A percentile compares a stretch with the other conserved stretches of the same genome.
These are phyloP conservation scores for Corythaixoides concolor DNA, from an alignment of 2,113 vertebrate species.

Conservation along the genomic window DNA sequence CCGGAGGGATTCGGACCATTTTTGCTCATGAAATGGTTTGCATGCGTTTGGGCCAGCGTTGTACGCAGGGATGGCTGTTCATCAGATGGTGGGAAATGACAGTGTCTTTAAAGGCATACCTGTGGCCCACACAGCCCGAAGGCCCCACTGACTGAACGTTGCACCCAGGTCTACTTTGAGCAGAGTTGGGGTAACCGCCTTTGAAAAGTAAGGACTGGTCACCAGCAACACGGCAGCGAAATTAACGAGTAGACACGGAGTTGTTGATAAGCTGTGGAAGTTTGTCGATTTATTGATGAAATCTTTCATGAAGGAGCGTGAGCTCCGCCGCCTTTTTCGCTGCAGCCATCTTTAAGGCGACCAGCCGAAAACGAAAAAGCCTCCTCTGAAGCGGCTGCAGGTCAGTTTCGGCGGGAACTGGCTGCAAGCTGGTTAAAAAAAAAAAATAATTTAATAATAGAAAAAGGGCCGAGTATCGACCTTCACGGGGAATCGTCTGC, in stretches of 20 bases:
- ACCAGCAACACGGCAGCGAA: not conserved
- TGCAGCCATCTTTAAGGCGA: not conserved
- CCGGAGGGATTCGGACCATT: not conserved
- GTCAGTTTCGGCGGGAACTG: not conserved
- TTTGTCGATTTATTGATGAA: fast-evolving
- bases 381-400: not conserved
- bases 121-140: fast-evolving
- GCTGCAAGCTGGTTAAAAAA: not conserved
- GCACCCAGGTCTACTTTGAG: fast-evolving
- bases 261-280: not conserved
- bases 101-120: not conserved
- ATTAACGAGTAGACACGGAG: fast-evolving
- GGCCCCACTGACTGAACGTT: fast-evolving
- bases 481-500: not conserved
- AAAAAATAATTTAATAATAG: fast-evolving
- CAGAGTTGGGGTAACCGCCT: too few relatives aligned
- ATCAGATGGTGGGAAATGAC: fast-evolving
- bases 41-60: fast-evolving
- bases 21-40: fast-evolving
- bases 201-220: too few relatives aligned
- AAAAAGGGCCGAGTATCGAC: too few relatives aligned
- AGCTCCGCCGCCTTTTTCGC: fast-evolving
- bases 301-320: fast-evolving
- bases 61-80: fast-evolving
- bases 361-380: not conserved